Percentiles rank a stretch among this genome's conserved stretches.
phyloP scores from a whole-genome alignment of 2,888 invertebrate species.

The Panorpa germanica region DNA sequence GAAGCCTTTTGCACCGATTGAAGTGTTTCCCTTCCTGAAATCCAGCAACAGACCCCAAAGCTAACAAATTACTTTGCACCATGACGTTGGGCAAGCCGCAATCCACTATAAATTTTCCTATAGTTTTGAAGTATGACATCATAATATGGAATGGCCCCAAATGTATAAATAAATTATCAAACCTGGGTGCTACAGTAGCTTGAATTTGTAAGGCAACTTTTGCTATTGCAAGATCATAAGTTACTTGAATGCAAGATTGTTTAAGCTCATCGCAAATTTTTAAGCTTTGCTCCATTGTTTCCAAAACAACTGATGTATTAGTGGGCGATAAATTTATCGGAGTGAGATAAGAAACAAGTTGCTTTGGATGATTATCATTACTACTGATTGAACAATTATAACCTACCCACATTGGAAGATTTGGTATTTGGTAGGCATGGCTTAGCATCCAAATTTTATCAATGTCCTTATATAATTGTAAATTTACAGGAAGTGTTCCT shows the following conservation, averaged over 20 bases:
- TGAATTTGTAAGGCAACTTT: slow-evolving; percentile 15
- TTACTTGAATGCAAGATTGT: slow-evolving; percentile 13
- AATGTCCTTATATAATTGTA: slow-evolving; percentile 10
- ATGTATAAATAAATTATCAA: slow-evolving; percentile 14
- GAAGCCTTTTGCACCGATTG: slow-evolving; percentile 10
- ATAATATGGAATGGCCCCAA: slow-evolving; percentile 14
- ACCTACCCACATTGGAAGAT: slow-evolving; percentile 16
- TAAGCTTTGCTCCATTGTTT: slow-evolving; percentile 14
- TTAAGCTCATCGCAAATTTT: slow-evolving; percentile 14
- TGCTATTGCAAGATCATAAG: slow-evolving; percentile 16
- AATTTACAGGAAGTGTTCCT: slow-evolving; percentile 13
- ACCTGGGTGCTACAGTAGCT: slow-evolving; percentile 12
- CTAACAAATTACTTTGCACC: slow-evolving; percentile 9
- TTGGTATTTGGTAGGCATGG: slow-evolving; percentile 10
- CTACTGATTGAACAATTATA: slow-evolving; percentile 15
- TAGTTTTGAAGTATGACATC: slow-evolving; percentile 16
- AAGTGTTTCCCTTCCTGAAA: slow-evolving; percentile 8
- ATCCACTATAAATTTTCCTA: slow-evolving; percentile 12
- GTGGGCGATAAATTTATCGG: slow-evolving; percentile 16
- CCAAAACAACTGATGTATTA: slow-evolving; percentile 14
- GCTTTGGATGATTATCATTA: slow-evolving; percentile 6
- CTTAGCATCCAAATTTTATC: slow-evolving; percentile 13
- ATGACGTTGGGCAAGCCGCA: slow-evolving; percentile 11
- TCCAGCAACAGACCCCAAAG: slow-evolving; percentile 8
- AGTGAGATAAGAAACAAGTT: slow-evolving; percentile 15